Evolutionary conservation across 1,140 invertebrate genomes (phyloP).

Genomic region (Riptortus pedestris): DNA sequence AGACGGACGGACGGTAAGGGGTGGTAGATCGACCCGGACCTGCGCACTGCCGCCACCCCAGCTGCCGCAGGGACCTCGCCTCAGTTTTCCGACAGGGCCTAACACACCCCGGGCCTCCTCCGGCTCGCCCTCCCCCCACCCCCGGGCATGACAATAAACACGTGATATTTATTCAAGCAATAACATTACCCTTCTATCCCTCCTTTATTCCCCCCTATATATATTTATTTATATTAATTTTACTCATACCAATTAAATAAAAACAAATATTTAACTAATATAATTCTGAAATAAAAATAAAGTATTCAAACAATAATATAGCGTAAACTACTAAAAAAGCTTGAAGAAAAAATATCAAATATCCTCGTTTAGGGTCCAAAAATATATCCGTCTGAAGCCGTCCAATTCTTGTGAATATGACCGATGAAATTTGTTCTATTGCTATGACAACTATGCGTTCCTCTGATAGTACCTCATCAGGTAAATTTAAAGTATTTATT

Average conservation of each 20-base stretch:
- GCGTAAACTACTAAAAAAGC: too few relatives aligned
- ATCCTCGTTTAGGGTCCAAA: slow-evolving; percentile 33
- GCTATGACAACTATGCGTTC: slow-evolving; percentile 40
- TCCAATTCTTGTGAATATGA: slow-evolving; percentile 22
- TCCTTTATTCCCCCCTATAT: background rate
- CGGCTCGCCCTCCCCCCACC: background rate
- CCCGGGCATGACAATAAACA: slow-evolving; percentile 20
- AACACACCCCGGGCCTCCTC: background rate
- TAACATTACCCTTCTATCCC: background rate
- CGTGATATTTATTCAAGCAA: slow-evolving; percentile 23
- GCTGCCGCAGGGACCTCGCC: background rate
- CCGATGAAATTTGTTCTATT: slow-evolving; percentile 40
- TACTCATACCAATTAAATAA: too few relatives aligned
- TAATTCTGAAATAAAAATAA: too few relatives aligned
- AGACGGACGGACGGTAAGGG: background rate
- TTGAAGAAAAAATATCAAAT: slow-evolving; percentile 1
- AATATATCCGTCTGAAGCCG: slow-evolving; percentile 27
- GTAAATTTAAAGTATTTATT: slow-evolving; percentile 34
- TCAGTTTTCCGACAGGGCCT: slow-evolving; percentile 20
- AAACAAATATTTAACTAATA: too few relatives aligned
- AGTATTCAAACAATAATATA: too few relatives aligned
- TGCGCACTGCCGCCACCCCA: background rate
- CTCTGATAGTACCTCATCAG: slow-evolving; percentile 38
- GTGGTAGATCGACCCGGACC: background rate
- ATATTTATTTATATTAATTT: too few relatives aligned